Base-by-base conservation (phyloP, 1,140 invertebrate species). In the Papilio polyxenes region DNA sequence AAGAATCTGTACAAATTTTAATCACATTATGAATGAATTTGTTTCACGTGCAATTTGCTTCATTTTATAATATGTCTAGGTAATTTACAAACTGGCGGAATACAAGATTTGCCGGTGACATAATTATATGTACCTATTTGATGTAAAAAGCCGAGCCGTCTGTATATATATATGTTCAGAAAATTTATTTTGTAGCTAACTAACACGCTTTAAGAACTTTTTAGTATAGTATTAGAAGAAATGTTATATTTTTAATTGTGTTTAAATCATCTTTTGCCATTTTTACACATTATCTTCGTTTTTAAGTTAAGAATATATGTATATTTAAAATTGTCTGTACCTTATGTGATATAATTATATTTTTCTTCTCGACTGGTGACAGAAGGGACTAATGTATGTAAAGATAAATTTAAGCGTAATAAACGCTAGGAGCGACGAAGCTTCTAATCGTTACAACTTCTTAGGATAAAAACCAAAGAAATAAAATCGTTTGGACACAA, bases 391-490 rank as follows among this genome's bases (percentile, higher is more conserved):
- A 62, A 40, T 79, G 62, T 80, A 69, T 80, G 20, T 69, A 69
- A 80, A 80, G 62, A 51, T 80, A 80, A 80, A 80, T 80, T 69
- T 80, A 49, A 76, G 75, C 56, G 40, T 65, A 65, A 65, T 80
- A 44, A 44, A 69, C 40, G 44, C 78, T 48, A 40, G 78, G 78
- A 65, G 78, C 78, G 59, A 62, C 17, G 37, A 40, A 20, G 78
- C 62, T 80, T 80, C 59, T 62, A 44, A 53, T 40, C 62, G 79
- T 74, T 69, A 75, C 81, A 75, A 82, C 65, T 65, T 83, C 77
- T 87, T 88, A 87, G 85, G 82, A 85, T 88, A 85, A 85, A 83
- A 87, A 83, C 87, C 88, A 89, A 90, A 89, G 88, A 89, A 88
- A 88, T 89, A 88, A 89, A 89, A 84, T 88, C 84, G 81, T 88